Conservation (phyloP, 2,888 invertebrate genomes). For the Lycocerus yunnanus region DNA sequence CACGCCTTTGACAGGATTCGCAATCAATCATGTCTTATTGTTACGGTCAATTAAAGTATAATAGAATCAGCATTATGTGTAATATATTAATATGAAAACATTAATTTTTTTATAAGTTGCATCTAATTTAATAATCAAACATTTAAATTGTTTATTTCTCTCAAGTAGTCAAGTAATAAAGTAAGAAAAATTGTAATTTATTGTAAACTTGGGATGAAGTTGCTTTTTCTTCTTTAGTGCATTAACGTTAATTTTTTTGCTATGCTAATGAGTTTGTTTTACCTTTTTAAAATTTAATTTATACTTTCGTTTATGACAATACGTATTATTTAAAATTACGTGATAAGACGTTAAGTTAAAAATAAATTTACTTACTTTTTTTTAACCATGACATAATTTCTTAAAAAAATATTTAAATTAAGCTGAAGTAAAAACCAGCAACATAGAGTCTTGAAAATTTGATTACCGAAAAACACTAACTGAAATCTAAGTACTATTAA, state of each 20-base stretch:
- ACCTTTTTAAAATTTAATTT: neutral
- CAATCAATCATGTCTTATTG: conserved; percentile 1
- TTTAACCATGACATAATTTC: neutral
- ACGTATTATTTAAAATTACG: neutral
- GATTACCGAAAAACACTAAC: conserved; percentile 14
- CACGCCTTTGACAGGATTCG: neutral
- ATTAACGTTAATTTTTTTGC: neutral
- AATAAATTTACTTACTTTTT: neutral
- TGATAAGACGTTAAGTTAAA: neutral
- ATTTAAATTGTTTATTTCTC: neutral
- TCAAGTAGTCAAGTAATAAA: neutral
- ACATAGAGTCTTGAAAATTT: conserved; percentile 7
- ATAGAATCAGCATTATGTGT: neutral
- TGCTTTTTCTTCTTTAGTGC: neutral
- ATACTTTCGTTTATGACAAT: neutral
- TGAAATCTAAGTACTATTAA: conserved; percentile 22
- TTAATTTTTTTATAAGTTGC: neutral
- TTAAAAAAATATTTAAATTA: conserved; percentile 20
- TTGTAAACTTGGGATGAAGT: neutral
- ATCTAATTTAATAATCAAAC: neutral
- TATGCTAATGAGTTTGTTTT: neutral
- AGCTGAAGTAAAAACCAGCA: conserved; percentile 5
- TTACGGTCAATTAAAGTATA: neutral
- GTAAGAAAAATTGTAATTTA: neutral
- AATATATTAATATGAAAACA: neutral